Evolutionary conservation across 2,113 vertebrate species (phyloP).

Genomic region (Burhinus oedicnemus): DNA sequence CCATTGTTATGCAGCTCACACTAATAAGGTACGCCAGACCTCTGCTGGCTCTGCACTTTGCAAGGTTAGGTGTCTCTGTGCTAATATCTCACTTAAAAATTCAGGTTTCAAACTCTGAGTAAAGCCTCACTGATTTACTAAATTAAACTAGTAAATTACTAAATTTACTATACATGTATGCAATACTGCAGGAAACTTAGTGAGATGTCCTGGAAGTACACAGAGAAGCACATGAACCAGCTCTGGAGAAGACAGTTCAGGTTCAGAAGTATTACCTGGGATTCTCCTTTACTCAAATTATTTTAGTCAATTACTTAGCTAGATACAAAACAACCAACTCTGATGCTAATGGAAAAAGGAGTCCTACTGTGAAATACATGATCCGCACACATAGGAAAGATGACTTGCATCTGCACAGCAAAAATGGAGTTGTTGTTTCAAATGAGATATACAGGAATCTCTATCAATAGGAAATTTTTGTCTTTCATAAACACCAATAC

Average conservation of each 20-base stretch:
- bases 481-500: not conserved
- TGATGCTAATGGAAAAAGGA: not conserved
- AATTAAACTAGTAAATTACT: not conserved
- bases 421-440: not conserved
- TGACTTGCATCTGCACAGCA: not conserved
- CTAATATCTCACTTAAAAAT: not conserved
- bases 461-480: not conserved
- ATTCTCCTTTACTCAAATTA: not conserved
- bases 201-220: not conserved
- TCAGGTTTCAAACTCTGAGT: not conserved
- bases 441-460: not conserved
- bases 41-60: not conserved
- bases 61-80: not conserved
- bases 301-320: not conserved
- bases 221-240: not conserved
- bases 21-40: not conserved
- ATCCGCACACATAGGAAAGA: not conserved
- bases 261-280: not conserved
- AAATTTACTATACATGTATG: not conserved
- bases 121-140: not conserved
- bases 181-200: not conserved
- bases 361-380: not conserved
- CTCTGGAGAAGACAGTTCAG: not conserved
- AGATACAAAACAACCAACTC: not conserved
- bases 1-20: not conserved